These are phyloP conservation scores for Drosophila mayaguana DNA, from an alignment of 2,888 invertebrate species.

Conservation along the genomic window DNA sequence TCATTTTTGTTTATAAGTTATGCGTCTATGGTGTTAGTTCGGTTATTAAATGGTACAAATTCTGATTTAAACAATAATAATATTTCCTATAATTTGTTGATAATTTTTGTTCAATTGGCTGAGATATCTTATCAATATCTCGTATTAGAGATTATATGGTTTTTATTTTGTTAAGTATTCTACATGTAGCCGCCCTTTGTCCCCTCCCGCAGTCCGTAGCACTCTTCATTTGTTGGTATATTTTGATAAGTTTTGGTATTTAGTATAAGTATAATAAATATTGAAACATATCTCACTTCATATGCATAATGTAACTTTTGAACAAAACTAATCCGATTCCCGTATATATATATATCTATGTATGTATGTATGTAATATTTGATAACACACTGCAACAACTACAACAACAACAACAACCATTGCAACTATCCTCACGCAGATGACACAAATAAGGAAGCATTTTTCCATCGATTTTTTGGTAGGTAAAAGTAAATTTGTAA, in stretches of 20 bases:
- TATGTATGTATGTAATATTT: slow-evolving; percentile 41
- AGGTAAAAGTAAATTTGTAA: slow-evolving; percentile 54
- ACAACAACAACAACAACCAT: slow-evolving; percentile 33
- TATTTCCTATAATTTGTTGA: not conserved
- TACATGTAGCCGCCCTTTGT: not conserved
- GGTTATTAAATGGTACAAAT: not conserved
- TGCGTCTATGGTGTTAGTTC: not conserved
- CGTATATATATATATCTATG: slow-evolving; percentile 17
- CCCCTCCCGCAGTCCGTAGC: slow-evolving; percentile 1
- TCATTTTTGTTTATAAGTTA: not conserved
- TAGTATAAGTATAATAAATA: slow-evolving; percentile 13
- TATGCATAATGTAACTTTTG: slow-evolving; percentile 38
- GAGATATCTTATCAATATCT: not conserved
- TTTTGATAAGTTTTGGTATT: not conserved
- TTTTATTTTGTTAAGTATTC: not conserved
- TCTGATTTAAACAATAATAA: not conserved
- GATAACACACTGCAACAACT: slow-evolving; percentile 26
- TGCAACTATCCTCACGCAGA: slow-evolving; percentile 66
- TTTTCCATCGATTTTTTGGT: slow-evolving; percentile 77
- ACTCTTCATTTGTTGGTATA: not conserved
- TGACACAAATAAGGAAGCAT: slow-evolving; percentile 75
- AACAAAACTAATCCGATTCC: slow-evolving; percentile 44
- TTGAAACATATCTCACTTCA: slow-evolving; percentile 39
- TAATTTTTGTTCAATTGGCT: not conserved
- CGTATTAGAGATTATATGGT: not conserved